Evolutionary conservation across 92 coral and sea anemone genomes (phyloP).

Genomic region (Blastomussa wellsi): DNA sequence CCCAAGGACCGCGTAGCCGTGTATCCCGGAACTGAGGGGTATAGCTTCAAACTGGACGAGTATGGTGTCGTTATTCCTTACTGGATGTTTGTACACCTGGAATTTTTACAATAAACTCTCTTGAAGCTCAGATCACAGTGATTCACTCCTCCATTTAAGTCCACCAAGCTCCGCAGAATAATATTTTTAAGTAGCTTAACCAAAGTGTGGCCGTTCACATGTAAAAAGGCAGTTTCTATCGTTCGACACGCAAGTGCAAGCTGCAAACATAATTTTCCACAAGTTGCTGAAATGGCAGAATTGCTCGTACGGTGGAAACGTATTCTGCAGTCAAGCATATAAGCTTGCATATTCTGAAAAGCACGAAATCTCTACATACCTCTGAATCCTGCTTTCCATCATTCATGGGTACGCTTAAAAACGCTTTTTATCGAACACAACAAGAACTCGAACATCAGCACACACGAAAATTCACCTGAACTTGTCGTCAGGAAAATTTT

Average conservation of each 20-base stretch:
- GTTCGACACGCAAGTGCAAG: not conserved
- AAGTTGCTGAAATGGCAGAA: not conserved
- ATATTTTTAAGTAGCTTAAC: no score
- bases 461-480: not conserved
- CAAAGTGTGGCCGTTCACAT: not conserved
- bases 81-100: no score
- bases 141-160: no score
- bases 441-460: not conserved
- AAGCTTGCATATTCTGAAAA: not conserved
- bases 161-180: no score
- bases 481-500: not conserved
- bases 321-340: not conserved
- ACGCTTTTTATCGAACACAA: not conserved
- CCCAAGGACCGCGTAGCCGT: no score
- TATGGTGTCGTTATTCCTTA: no score
- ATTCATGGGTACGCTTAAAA: constrained; percentile 3
- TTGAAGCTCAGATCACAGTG: no score
- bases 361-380: not conserved
- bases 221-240: not conserved
- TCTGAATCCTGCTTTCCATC: constrained; percentile 32
- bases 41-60: no score
- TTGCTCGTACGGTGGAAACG: not conserved
- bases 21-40: no score
- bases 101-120: no score
- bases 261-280: not conserved